Evolutionary conservation across 2,888 invertebrate genomes (phyloP).

Genomic region (Lithosia quadra): DNA sequence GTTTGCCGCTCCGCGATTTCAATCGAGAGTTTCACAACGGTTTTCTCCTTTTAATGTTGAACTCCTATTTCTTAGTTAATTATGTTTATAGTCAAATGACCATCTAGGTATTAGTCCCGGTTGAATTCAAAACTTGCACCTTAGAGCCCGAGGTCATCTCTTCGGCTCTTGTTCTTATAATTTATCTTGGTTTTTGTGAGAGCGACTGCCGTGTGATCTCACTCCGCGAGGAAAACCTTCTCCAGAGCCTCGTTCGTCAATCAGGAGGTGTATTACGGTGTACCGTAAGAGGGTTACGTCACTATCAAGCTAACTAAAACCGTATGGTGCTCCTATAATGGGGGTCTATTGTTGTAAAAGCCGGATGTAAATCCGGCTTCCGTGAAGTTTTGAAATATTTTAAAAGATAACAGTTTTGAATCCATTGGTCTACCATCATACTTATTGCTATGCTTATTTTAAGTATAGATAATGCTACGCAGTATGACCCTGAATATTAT

Average conservation of each 20-base stretch:
- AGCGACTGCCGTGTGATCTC: no score
- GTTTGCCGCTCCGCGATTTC: conserved; percentile 59
- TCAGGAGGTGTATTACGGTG: no score
- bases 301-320: no score
- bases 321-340: no score
- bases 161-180: background rate
- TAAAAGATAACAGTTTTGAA: background rate
- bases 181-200: no score
- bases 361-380: no score
- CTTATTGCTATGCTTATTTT: background rate
- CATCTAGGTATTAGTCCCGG: background rate
- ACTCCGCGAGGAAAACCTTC: no score
- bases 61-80: background rate
- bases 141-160: background rate
- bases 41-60: background rate
- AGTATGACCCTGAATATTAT: no score
- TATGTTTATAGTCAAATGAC: background rate
- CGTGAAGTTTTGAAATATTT: background rate
- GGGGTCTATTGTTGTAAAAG: no score
- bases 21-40: conserved; percentile 51
- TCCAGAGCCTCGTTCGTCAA: no score
- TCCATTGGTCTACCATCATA: background rate
- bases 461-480: background rate
- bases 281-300: no score
- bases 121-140: background rate